Conservation (phyloP, 2,888 invertebrate species). For the Gari tellinella region DNA sequence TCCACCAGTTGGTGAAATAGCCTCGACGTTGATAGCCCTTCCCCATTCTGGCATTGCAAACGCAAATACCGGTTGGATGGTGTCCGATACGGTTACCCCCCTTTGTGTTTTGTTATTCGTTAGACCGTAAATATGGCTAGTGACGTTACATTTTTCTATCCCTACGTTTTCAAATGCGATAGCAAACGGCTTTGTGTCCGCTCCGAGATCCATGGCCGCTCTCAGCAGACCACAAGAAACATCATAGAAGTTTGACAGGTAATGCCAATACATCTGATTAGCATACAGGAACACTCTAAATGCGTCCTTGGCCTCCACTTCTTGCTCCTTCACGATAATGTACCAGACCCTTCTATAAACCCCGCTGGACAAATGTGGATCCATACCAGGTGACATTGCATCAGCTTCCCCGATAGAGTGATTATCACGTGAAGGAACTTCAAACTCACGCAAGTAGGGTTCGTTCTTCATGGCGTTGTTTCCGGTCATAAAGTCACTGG, state of each 20-base stretch:
- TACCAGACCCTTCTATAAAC: constrained; percentile 67
- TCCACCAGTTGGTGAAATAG: not conserved
- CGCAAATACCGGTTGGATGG: constrained; percentile 57
- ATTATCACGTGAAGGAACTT: too few relatives aligned
- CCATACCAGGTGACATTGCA: too few relatives aligned
- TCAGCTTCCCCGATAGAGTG: too few relatives aligned
- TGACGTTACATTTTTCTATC: constrained; percentile 62
- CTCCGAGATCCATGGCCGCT: constrained; percentile 67
- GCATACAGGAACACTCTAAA: constrained; percentile 64
- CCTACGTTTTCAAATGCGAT: constrained; percentile 66
- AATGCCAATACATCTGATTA: constrained; percentile 71
- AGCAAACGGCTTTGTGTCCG: constrained; percentile 46
- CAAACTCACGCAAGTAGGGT: too few relatives aligned
- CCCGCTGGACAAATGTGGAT: constrained; percentile 70
- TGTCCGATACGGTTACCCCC: constrained; percentile 47
- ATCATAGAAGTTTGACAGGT: constrained; percentile 51
- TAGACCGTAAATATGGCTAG: constrained; percentile 51
- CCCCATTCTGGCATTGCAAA: constrained; percentile 53
- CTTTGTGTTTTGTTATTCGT: constrained; percentile 42
- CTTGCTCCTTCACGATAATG: constrained; percentile 51
- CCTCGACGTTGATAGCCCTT: constrained; percentile 6
- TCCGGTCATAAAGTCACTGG: too few relatives aligned
- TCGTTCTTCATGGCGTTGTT: too few relatives aligned
- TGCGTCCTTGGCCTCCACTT: constrained; percentile 56
- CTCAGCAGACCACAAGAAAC: constrained; percentile 70